A percentile compares a stretch with the other conserved stretches of the same genome.
These are phyloP conservation scores for Catotricha subobsoleta DNA, from an alignment of 2,888 invertebrate genomes.

Conservation along the genomic window DNA sequence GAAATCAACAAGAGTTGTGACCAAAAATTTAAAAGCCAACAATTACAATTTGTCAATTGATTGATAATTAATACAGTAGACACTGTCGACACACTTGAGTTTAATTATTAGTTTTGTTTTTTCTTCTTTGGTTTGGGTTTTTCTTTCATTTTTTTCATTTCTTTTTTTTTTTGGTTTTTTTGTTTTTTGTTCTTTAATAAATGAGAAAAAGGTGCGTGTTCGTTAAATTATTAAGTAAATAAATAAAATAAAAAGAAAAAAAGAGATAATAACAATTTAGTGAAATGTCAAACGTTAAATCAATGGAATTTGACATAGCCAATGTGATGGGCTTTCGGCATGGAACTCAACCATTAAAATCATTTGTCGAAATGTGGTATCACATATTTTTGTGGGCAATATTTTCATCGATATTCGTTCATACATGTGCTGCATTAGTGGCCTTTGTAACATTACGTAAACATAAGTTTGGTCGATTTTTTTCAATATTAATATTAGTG, in stretches of 20 bases:
- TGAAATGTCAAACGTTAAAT: background rate
- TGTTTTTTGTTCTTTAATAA: no score
- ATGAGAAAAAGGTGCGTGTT: no score
- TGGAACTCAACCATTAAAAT: slow-evolving; percentile 44
- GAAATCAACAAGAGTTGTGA: no score
- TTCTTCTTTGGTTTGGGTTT: no score
- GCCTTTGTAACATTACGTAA: slow-evolving; percentile 82
- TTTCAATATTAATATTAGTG: slow-evolving; percentile 68
- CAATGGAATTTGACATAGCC: slow-evolving; percentile 41
- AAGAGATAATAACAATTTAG: background rate
- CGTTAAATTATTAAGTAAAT: no score
- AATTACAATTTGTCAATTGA: background rate
- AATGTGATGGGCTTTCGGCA: slow-evolving; percentile 46
- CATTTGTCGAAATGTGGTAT: slow-evolving; percentile 90
- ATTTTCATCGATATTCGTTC: slow-evolving; percentile 84
- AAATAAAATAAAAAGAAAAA: background rate
- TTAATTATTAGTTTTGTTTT: no score
- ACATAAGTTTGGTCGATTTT: slow-evolving; percentile 89
- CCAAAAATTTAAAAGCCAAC: no score
- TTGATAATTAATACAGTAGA: no score
- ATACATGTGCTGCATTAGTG: slow-evolving; percentile 76
- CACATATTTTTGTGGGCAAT: slow-evolving; percentile 85
- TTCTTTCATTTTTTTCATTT: no score
- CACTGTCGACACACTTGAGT: no score
- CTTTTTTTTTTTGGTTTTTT: no score